Evolutionary conservation across 1,140 invertebrate species (phyloP).

Genomic region (Drosophila murphyi): DNA sequence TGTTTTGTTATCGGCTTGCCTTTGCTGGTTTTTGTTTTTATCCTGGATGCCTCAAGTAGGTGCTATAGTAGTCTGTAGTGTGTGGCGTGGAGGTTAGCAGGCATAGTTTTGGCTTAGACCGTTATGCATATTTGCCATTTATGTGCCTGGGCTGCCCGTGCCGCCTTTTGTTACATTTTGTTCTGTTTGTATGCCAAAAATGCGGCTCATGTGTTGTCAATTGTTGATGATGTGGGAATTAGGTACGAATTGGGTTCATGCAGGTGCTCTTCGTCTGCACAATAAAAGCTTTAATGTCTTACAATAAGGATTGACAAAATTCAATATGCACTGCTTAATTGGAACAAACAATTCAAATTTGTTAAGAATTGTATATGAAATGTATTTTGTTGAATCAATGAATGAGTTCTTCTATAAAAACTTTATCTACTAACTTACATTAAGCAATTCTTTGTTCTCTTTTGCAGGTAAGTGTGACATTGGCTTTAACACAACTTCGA

Average conservation of each 20-base stretch:
- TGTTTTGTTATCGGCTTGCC: constrained; percentile 54
- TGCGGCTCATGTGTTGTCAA: constrained; percentile 72
- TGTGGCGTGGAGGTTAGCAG: constrained; percentile 2
- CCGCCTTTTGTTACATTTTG: constrained; percentile 25
- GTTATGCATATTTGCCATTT: constrained; percentile 73
- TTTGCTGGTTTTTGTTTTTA: constrained; percentile 59
- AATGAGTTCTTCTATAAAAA: background rate
- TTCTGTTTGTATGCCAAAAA: constrained; percentile 50
- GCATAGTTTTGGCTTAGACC: constrained; percentile 62
- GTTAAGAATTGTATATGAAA: background rate
- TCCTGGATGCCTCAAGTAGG: constrained; percentile 44
- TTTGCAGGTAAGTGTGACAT: constrained; percentile 39
- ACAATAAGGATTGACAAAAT: background rate
- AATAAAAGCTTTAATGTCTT: constrained; percentile 27
- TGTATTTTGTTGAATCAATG: background rate
- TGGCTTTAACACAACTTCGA: background rate
- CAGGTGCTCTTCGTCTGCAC: constrained; percentile 14
- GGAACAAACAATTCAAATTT: background rate
- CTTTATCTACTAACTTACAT: background rate
- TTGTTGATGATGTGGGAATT: constrained; percentile 75
- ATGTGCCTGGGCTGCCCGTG: constrained; percentile 34
- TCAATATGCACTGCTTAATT: constrained; percentile 19
- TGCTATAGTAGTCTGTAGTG: background rate
- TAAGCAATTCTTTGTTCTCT: background rate
- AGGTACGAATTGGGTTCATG: constrained; percentile 36